Evolutionary conservation across 1,140 invertebrate species (phyloP).

Genomic region (Aphaenogaster floridana): DNA sequence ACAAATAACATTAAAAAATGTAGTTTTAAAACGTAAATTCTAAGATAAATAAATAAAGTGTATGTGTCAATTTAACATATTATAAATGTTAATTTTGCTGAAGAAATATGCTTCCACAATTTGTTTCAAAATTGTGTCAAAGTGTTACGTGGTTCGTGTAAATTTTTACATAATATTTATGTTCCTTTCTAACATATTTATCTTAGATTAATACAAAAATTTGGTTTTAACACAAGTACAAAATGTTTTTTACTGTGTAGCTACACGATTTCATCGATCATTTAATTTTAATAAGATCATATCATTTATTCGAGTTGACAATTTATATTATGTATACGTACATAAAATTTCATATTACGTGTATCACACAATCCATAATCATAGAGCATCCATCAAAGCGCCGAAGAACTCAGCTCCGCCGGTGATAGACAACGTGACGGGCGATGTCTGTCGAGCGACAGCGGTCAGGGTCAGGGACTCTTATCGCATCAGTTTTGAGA

Average conservation of each 20-base stretch:
- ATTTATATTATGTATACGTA: not conserved
- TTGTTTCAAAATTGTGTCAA: too few relatives aligned
- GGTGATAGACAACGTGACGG: constrained; percentile 73
- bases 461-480: constrained; percentile 67
- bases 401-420: constrained; percentile 69
- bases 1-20: too few relatives aligned
- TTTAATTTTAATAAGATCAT: not conserved
- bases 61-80: too few relatives aligned
- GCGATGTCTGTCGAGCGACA: constrained; percentile 73
- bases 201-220: too few relatives aligned
- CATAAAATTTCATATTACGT: constrained; percentile 4
- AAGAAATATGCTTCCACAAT: too few relatives aligned
- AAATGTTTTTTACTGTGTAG: not conserved
- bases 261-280: not conserved
- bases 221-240: too few relatives aligned
- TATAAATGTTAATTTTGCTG: too few relatives aligned
- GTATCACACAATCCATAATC: not conserved
- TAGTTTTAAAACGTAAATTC: too few relatives aligned
- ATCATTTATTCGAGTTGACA: not conserved
- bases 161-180: too few relatives aligned
- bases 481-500: constrained; percentile 78
- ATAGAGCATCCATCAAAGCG: constrained; percentile 62
- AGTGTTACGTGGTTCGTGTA: too few relatives aligned
- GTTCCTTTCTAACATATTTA: too few relatives aligned
- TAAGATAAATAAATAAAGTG: too few relatives aligned